These are phyloP conservation scores for Perognathus longimembris DNA, from an alignment of 2,113 vertebrate genomes.

Conservation along the genomic window DNA sequence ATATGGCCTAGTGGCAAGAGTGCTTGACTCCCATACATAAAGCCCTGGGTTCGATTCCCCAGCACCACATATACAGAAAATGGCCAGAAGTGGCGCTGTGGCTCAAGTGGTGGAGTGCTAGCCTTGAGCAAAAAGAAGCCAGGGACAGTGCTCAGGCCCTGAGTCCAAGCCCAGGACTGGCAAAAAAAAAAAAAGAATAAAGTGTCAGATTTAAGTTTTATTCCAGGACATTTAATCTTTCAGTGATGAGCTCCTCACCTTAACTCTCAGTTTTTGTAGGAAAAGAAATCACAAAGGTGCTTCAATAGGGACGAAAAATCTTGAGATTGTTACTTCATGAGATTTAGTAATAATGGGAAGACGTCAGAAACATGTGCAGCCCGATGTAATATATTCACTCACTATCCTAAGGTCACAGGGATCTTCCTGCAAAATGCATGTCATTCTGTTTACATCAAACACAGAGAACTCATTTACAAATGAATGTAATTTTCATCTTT, in stretches of 20 bases:
- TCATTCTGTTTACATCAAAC: constrained; percentile 92
- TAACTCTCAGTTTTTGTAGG: constrained; percentile 30
- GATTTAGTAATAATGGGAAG: constrained; percentile 33
- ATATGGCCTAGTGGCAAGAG: no score
- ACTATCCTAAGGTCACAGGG: constrained; percentile 25
- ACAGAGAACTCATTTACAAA: constrained; percentile 91
- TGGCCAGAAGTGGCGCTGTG: no score
- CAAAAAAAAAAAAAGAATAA: no score
- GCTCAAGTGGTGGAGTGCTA: no score
- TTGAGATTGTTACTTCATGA: constrained; percentile 40
- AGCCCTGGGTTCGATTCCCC: no score
- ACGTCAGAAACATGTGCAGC: constrained; percentile 57
- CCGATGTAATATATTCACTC: constrained; percentile 69
- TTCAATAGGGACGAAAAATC: constrained; percentile 47
- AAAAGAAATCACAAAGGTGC: constrained; percentile 25
- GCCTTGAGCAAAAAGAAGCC: no score
- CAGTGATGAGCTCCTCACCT: constrained; percentile 8
- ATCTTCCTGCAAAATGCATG: constrained; percentile 84
- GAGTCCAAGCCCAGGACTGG: no score
- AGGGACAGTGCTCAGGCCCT: no score
- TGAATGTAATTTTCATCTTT: constrained; percentile 88
- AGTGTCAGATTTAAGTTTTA: constrained; percentile 45
- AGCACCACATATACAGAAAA: no score
- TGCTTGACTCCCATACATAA: no score
- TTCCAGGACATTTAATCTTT: neutral